Conservation (phyloP, 2,888 invertebrate genomes). For the Tipula confusa region DNA sequence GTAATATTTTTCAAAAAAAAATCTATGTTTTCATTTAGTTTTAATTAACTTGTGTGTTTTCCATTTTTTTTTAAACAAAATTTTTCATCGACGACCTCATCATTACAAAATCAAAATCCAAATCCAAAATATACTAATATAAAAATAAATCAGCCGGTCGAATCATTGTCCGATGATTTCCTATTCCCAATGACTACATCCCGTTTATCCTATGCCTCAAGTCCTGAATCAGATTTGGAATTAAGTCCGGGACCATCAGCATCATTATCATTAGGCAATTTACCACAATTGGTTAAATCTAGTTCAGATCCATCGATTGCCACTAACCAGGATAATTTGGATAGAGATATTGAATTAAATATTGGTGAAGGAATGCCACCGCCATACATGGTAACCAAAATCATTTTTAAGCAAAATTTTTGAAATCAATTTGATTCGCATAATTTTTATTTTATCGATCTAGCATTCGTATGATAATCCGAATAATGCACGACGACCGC, state of each 20-base stretch:
- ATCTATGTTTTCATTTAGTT: neutral
- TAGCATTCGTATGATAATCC: conserved; percentile 50
- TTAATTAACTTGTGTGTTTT: conserved; percentile 32
- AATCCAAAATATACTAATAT: conserved; percentile 34
- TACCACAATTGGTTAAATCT: conserved; percentile 68
- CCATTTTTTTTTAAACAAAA: conserved; percentile 28
- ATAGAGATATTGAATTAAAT: conserved; percentile 59
- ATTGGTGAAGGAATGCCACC: conserved; percentile 66
- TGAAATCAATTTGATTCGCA: neutral
- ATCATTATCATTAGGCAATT: conserved; percentile 54
- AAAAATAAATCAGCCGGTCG: conserved; percentile 71
- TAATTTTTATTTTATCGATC: neutral
- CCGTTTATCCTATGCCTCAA: conserved; percentile 91
- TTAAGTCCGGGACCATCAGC: conserved; percentile 69
- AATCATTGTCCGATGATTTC: conserved; percentile 96
- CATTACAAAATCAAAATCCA: conserved; percentile 35
- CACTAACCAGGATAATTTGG: conserved; percentile 83
- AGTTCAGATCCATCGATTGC: conserved; percentile 93
- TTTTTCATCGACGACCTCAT: conserved; percentile 30
- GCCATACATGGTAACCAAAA: conserved; percentile 68
- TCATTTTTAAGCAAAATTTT: conserved; percentile 10
- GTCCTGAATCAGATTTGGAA: conserved; percentile 93
- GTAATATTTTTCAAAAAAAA: neutral
- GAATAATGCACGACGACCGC: conserved; percentile 45
- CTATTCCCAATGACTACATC: conserved; percentile 96